Percentiles rank a stretch among this genome's conserved stretches.
These are phyloP conservation scores for Zeus faber DNA, from an alignment of 2,113 vertebrate genomes.

Conservation along the genomic window DNA sequence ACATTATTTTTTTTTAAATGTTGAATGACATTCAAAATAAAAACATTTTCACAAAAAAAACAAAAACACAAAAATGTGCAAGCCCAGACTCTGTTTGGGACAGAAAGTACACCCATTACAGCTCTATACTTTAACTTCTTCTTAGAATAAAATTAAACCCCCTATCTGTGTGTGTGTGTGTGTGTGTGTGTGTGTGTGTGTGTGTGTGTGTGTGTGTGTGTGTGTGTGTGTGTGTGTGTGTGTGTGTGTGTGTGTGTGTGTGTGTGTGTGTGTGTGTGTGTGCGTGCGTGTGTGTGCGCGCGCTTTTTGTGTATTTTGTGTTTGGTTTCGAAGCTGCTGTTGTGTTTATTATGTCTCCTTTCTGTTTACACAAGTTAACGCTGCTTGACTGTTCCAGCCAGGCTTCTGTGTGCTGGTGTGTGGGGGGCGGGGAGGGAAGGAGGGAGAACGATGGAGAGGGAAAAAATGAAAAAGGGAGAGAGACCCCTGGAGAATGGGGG, in stretches of 20 bases:
- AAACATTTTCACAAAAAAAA: no score
- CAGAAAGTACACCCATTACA: no score
- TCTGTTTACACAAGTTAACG: slow-evolving; percentile 59
- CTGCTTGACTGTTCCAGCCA: slow-evolving; percentile 48
- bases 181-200: background rate
- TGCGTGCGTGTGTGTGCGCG: background rate
- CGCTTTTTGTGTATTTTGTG: slow-evolving; percentile 33
- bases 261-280: background rate
- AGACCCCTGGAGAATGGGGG: slow-evolving; percentile 58
- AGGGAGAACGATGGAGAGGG: slow-evolving; percentile 67
- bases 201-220: background rate
- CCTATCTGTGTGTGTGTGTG: background rate
- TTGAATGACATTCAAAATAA: no score
- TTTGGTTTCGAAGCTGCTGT: slow-evolving; percentile 42
- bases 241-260: slow-evolving; percentile 44
- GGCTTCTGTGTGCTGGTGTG: slow-evolving; percentile 13
- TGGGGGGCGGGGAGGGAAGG: slow-evolving; percentile 64
- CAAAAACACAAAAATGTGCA: no score
- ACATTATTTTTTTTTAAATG: no score
- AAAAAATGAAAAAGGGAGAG: no score
- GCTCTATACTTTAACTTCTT: no score
- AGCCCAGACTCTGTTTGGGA: no score
- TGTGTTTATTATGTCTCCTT: slow-evolving; percentile 45
- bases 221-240: slow-evolving; percentile 20
- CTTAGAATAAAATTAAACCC: background rate